Evolutionary conservation across 1,140 invertebrate genomes (phyloP).

Genomic region (Galleria mellonella): DNA sequence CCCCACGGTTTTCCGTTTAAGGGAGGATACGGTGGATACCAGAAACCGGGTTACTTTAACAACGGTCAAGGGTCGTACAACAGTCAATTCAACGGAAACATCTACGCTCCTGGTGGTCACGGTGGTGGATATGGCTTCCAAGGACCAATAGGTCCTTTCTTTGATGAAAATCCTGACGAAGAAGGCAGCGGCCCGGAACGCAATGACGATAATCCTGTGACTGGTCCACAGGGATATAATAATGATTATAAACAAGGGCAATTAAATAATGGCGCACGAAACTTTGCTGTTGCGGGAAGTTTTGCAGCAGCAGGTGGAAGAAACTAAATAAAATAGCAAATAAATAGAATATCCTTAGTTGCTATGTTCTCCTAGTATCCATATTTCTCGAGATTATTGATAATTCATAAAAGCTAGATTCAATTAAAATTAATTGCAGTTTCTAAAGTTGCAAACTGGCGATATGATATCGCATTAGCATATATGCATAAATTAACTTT

Average conservation of each 20-base stretch:
- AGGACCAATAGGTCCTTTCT: slow-evolving; percentile 20
- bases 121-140: slow-evolving; percentile 36
- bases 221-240: neutral
- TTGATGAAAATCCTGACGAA: slow-evolving; percentile 21
- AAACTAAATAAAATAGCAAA: neutral
- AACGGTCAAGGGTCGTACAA: slow-evolving; percentile 41
- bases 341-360: neutral
- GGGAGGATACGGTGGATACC: slow-evolving; percentile 12
- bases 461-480: no score
- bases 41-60: slow-evolving; percentile 9
- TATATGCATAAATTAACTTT: no score
- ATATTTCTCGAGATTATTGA: no score
- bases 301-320: slow-evolving; percentile 9
- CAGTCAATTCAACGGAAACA: slow-evolving; percentile 58
- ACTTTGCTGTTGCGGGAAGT: slow-evolving; percentile 6
- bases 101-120: slow-evolving; percentile 24
- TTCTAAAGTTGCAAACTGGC: no score
- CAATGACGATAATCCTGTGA: slow-evolving; percentile 6
- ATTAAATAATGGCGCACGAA: neutral
- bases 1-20: slow-evolving; percentile 7
- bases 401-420: no score
- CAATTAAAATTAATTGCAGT: no score
- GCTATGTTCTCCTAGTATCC: no score
- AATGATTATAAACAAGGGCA: slow-evolving; percentile 9
- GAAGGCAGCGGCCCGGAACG: slow-evolving; percentile 7